These are phyloP conservation scores for Hydraecia micacea DNA, from an alignment of 2,888 invertebrate species.

Conservation along the genomic window DNA sequence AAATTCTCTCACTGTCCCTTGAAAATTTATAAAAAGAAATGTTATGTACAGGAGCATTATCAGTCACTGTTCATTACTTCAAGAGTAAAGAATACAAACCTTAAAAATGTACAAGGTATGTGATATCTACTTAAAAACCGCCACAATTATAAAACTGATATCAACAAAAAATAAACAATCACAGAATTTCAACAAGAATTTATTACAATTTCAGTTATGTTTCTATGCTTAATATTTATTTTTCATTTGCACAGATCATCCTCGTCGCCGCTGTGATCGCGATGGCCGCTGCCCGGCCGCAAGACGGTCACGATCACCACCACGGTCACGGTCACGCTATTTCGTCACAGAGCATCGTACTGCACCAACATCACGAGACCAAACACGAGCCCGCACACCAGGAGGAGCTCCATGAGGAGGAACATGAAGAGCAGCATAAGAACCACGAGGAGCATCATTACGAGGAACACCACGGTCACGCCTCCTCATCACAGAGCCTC, in stretches of 20 bases:
- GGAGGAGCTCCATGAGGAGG: neutral
- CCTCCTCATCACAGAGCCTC: constrained; percentile 68
- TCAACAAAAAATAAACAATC: neutral
- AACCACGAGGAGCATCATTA: too few relatives aligned
- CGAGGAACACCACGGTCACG: constrained; percentile 46
- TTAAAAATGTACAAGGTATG: constrained; percentile 55
- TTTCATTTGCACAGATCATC: constrained; percentile 15
- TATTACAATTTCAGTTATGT: neutral
- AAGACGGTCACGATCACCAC: constrained; percentile 49
- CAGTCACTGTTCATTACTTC: constrained; percentile 34
- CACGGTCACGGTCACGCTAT: constrained; percentile 57
- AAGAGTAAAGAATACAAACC: constrained; percentile 26
- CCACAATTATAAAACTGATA: neutral
- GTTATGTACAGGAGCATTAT: constrained; percentile 17
- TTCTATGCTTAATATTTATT: neutral
- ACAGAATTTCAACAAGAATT: neutral
- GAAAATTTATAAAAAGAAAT: constrained; percentile 53
- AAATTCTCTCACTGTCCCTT: constrained; percentile 16
- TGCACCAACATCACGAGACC: constrained; percentile 68
- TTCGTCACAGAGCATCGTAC: constrained; percentile 76
- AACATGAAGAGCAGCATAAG: constrained; percentile 2
- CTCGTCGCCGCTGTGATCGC: constrained; percentile 42
- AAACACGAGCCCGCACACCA: constrained; percentile 21
- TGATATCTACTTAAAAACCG: neutral
- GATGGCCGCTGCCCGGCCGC: constrained; percentile 53